Evolutionary conservation across 2,113 vertebrate genomes (phyloP), one percentile per base, ranked within the genome.

Genomic region (Aramus guarauna): DNA sequence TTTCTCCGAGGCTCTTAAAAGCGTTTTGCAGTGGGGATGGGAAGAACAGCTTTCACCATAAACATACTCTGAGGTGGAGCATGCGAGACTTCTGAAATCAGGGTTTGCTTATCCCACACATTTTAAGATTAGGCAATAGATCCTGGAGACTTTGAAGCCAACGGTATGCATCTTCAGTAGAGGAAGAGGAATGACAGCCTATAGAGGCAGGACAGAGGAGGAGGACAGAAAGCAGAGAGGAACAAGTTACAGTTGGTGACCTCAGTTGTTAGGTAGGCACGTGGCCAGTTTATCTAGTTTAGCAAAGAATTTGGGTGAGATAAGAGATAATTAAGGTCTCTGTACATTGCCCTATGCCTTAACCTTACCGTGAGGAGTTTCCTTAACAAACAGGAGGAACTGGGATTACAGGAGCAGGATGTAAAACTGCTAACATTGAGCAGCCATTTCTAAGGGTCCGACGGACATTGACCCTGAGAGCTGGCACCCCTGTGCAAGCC

Each of bases 231-330:
- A 16, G 12, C 56, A 72, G 58, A n/a, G 10, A 39, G 56, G 47
- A 89, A 45, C 2, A 5, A 0, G 0, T 43, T 86, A 76, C 43
- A 43, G 32, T 23, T 48, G 66, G 62, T 85, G 66, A 94, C 53
- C 63, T 90, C 16, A 15, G 39, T 68, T 82, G 63, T 76, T 48
- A 78, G 39, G 60, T 30, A 81, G 80, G 69, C 84, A 73, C 5
- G 8, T 72, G 50, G 81, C 93, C 2, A 4, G 77, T 83, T 93
- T 92, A 69, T 88, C 93, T 58, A n/a, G 88, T 93, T 85, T 59
- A 82, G 87, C 58, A 79, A 95, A 92, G 87, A 92, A 85, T 94
- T 93, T 62, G 69, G 58, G 84, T 66, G 81, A 96, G 92, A 93
- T 96, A 93, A 93, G 77, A 69, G 48, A 39, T 76, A 90, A 85